These are phyloP conservation scores for Pogonophryne albipinna DNA, from an alignment of 2,797 vertebrate genomes.

Conservation along the genomic window DNA sequence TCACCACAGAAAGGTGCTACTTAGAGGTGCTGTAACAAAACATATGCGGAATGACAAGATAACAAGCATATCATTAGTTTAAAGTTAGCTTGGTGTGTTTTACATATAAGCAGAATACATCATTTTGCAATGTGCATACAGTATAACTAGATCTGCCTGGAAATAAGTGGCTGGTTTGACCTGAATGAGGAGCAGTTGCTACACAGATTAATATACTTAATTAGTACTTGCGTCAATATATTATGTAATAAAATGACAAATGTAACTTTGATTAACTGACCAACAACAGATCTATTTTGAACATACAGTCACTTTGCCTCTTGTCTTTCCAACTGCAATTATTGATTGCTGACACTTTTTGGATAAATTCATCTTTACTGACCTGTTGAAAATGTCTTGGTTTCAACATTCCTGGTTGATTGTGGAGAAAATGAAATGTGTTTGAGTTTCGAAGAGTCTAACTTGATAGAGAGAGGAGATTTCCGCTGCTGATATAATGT, in stretches of 20 bases:
- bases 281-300: background rate
- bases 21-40: background rate
- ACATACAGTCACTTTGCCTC: background rate
- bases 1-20: background rate
- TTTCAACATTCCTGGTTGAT: background rate
- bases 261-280: background rate
- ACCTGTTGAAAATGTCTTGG: slow-evolving; percentile 6
- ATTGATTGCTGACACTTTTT: slow-evolving; percentile 34
- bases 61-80: background rate
- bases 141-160: background rate
- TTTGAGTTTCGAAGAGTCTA: background rate
- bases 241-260: slow-evolving; percentile 7
- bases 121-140: background rate
- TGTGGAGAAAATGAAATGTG: background rate
- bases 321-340: background rate
- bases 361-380: slow-evolving; percentile 1
- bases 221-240: slow-evolving; percentile 16
- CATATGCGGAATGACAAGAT: background rate
- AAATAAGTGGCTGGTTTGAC: slow-evolving; percentile 11
- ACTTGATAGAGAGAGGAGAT: background rate
- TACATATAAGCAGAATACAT: background rate
- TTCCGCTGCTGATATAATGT: background rate
- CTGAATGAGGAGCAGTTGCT: slow-evolving; percentile 23
- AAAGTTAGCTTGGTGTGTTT: background rate
- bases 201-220: slow-evolving; percentile 5